A percentile compares a stretch with the other conserved stretches of the same genome.
Conservation (phyloP, 2,113 vertebrate species). For the Potamarius usumacintae region DNA sequence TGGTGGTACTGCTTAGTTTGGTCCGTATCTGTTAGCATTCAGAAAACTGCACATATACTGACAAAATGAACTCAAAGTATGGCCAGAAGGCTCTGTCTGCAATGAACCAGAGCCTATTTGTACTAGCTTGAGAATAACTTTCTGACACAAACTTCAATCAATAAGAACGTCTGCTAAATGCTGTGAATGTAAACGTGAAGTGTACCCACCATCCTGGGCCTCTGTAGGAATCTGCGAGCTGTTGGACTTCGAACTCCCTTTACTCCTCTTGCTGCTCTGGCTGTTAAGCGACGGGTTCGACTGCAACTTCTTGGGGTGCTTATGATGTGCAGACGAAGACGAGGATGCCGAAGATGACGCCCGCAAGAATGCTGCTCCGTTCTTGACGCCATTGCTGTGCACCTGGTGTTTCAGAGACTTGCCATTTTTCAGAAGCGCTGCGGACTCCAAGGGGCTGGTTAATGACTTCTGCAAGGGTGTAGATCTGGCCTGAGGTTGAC, state of each 20-base stretch:
- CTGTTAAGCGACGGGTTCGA: conserved; percentile 87
- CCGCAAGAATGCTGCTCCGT: conserved; percentile 64
- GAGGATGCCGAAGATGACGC: conserved; percentile 69
- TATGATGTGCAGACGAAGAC: conserved; percentile 69
- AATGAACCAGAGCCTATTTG: neutral
- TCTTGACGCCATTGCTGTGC: conserved; percentile 63
- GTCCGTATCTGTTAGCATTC: no score
- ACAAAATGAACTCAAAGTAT: neutral
- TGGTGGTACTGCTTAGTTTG: no score
- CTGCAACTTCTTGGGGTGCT: conserved; percentile 80
- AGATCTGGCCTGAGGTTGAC: conserved; percentile 71
- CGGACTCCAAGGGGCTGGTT: conserved; percentile 57
- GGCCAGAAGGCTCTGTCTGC: neutral
- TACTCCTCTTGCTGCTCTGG: conserved; percentile 91
- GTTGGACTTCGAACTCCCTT: conserved; percentile 84
- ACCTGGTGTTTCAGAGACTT: conserved; percentile 58
- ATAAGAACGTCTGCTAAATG: neutral
- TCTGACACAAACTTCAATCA: neutral
- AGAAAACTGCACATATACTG: no score
- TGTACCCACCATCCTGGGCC: conserved; percentile 84
- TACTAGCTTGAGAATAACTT: neutral
- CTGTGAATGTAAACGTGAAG: neutral
- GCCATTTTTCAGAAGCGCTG: conserved; percentile 72
- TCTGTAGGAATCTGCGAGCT: conserved; percentile 90
- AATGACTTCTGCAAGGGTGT: conserved; percentile 59